Evolutionary conservation across 2,113 vertebrate species (phyloP).

Genomic region (Myiopsitta monachus): DNA sequence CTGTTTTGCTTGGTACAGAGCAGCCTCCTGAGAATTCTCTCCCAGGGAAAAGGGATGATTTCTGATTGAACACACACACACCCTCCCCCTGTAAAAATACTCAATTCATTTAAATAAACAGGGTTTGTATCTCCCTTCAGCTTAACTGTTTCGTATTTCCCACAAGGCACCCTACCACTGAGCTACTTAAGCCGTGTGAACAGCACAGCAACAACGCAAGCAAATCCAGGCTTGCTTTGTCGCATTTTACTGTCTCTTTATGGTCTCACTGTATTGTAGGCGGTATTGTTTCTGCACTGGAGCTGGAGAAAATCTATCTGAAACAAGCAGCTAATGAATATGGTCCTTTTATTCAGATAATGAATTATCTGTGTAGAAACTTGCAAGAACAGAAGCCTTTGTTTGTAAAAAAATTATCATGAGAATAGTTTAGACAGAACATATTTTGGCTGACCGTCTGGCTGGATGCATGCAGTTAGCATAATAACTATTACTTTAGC

Average conservation of each 20-base stretch:
- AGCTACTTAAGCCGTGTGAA: neutral
- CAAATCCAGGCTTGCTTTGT: slow-evolving; percentile 26
- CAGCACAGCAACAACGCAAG: neutral
- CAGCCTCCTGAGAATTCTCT: neutral
- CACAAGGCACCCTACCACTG: neutral
- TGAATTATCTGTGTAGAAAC: slow-evolving; percentile 13
- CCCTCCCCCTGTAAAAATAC: neutral
- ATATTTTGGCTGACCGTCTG: neutral
- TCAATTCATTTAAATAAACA: neutral
- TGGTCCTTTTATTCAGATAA: neutral
- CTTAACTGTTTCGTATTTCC: slow-evolving; percentile 30
- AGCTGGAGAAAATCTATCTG: slow-evolving; percentile 14
- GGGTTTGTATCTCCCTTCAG: slow-evolving; percentile 33
- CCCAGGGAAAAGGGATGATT: neutral
- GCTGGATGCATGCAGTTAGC: neutral
- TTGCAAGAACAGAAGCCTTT: neutral
- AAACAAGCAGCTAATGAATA: slow-evolving; percentile 8
- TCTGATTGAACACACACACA: neutral
- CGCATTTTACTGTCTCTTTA: neutral
- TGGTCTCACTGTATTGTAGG: neutral
- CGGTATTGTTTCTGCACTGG: slow-evolving; percentile 24
- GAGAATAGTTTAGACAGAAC: neutral
- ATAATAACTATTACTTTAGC: neutral
- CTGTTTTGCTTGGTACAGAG: neutral
- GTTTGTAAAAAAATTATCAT: neutral